A percentile compares a stretch with the other conserved stretches of the same genome.
Evolutionary conservation across 2,888 invertebrate genomes (phyloP).

Genomic region (Iphiclides podalirius): DNA sequence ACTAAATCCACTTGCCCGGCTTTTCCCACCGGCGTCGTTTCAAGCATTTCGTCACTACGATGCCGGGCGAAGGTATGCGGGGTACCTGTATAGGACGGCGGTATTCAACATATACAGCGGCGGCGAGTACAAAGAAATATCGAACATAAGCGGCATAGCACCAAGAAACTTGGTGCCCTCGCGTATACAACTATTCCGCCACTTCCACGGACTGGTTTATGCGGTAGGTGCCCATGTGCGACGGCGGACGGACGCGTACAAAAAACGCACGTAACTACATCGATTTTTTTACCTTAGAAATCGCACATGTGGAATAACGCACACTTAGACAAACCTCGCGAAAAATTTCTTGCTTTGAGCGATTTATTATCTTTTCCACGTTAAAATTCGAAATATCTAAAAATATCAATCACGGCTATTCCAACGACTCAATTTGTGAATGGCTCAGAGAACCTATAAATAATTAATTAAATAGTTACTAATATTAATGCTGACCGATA

Average conservation of each 20-base stretch:
- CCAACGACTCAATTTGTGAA: constrained; percentile 63
- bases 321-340: too few species aligned
- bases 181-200: constrained; percentile 68
- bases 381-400: too few species aligned
- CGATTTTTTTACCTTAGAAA: neutral
- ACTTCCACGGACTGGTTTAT: constrained; percentile 59
- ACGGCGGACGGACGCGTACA: neutral
- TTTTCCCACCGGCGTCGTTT: constrained; percentile 32
- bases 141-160: constrained; percentile 65
- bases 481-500: constrained; percentile 60
- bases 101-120: constrained; percentile 45
- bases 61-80: constrained; percentile 41
- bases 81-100: constrained; percentile 44
- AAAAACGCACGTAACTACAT: constrained; percentile 6
- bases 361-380: too few species aligned
- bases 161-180: constrained; percentile 55
- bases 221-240: constrained; percentile 35
- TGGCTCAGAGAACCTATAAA: constrained; percentile 49
- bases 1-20: constrained; percentile 30
- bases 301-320: too few species aligned
- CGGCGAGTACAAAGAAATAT: constrained; percentile 68
- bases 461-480: constrained; percentile 61
- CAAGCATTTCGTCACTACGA: constrained; percentile 40
- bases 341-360: too few species aligned
- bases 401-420: constrained; percentile 44